Conservation (phyloP, 2,797 vertebrate genomes). For the Chelmon rostratus region DNA sequence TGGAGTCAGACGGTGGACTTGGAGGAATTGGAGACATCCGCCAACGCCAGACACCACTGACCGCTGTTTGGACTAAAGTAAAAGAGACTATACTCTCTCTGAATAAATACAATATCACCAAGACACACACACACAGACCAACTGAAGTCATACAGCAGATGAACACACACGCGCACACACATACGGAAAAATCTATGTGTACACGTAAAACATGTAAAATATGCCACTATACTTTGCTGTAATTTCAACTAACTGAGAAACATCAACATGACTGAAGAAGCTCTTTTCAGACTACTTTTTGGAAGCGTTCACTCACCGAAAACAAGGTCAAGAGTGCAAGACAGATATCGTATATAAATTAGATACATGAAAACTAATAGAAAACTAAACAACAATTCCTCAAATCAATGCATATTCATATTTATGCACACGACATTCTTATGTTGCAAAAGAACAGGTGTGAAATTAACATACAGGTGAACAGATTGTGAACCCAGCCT, state of each 20-base stretch:
- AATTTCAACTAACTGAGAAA: conserved; percentile 22
- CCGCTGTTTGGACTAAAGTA: conserved; percentile 68
- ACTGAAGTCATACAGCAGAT: neutral
- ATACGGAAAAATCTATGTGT: neutral
- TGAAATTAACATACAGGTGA: conserved; percentile 71
- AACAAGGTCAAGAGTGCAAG: neutral
- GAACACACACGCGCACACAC: neutral
- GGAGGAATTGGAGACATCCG: conserved; percentile 78
- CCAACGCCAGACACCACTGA: conserved; percentile 69
- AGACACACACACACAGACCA: conserved; percentile 30
- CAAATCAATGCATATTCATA: conserved; percentile 41
- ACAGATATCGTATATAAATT: neutral
- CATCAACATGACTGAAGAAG: neutral
- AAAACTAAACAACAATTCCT: conserved; percentile 19
- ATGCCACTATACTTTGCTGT: neutral
- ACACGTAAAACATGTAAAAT: neutral
- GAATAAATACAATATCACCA: conserved; percentile 42
- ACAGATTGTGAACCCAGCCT: conserved; percentile 62
- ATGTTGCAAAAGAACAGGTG: conserved; percentile 58
- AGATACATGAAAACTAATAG: neutral
- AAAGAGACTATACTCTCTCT: conserved; percentile 44
- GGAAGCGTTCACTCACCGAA: neutral
- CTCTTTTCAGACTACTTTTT: conserved; percentile 9
- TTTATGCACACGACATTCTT: neutral
- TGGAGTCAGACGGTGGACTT: conserved; percentile 87